phyloP scores from a whole-genome alignment of 2,113 vertebrate species.

The Fulmarus glacialis region DNA sequence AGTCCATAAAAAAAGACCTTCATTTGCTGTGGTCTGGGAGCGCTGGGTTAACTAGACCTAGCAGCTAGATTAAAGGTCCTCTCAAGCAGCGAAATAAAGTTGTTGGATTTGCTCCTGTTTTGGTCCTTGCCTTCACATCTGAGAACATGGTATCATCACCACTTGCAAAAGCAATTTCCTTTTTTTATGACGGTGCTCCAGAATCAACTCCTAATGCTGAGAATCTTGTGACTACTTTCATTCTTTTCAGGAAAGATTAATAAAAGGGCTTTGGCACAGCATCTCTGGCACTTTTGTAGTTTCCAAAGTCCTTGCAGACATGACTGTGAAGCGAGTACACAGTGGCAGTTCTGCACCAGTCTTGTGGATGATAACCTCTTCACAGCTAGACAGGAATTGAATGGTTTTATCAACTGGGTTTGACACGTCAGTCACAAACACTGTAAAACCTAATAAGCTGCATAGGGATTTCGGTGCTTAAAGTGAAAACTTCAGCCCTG shows the following conservation, averaged over 20 bases:
- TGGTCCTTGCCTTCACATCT: background rate
- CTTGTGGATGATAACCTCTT: background rate
- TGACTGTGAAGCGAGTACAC: accelerated
- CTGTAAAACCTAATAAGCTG: background rate
- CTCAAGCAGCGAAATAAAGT: background rate
- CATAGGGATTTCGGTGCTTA: background rate
- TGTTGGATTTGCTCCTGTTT: background rate
- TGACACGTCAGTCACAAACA: background rate
- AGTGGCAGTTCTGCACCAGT: background rate
- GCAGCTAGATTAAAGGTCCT: background rate
- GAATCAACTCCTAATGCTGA: background rate
- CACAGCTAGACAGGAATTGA: background rate
- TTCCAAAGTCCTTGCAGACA: background rate
- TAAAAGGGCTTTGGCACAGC: background rate
- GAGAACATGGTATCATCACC: background rate
- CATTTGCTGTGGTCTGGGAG: background rate
- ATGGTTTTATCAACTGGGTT: background rate
- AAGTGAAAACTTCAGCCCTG: background rate
- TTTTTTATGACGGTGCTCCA: background rate
- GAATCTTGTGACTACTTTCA: background rate
- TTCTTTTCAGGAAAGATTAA: background rate
- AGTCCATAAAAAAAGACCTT: background rate
- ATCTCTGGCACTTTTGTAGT: background rate
- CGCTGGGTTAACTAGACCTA: background rate
- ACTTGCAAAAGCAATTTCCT: background rate